Percentiles rank a stretch among this genome's conserved stretches.
phyloP scores from a whole-genome alignment of 2,888 invertebrate genomes.

The Drosophila fulvimacula region DNA sequence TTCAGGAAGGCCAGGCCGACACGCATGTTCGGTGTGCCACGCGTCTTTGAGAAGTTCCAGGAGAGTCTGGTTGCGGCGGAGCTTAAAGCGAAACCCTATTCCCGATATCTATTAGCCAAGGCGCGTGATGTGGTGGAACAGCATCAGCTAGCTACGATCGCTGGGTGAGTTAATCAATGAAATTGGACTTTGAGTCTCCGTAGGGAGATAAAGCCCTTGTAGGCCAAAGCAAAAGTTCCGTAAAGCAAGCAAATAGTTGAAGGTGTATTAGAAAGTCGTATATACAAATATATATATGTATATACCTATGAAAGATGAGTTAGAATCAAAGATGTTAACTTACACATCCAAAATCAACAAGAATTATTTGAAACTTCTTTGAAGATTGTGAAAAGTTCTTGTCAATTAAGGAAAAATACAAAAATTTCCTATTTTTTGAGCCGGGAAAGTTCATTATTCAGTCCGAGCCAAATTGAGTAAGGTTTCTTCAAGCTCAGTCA shows the following conservation, averaged over 20 bases:
- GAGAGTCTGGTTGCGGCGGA: conserved; percentile 92
- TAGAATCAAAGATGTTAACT: too few species aligned
- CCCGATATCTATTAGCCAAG: conserved; percentile 89
- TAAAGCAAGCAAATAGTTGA: too few species aligned
- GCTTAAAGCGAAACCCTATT: conserved; percentile 88
- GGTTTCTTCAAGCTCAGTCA: background rate
- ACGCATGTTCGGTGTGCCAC: conserved; percentile 93
- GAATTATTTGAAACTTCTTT: too few species aligned
- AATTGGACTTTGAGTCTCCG: background rate
- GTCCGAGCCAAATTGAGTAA: background rate
- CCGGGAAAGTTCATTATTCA: background rate
- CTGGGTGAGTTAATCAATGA: conserved; percentile 85
- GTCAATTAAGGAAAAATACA: too few species aligned
- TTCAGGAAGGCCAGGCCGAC: conserved; percentile 92
- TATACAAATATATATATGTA: too few species aligned
- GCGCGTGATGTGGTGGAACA: conserved; percentile 88
- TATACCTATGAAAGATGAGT: too few species aligned
- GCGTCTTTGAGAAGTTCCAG: conserved; percentile 96
- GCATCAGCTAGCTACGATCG: conserved; percentile 87
- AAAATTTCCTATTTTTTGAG: too few species aligned
- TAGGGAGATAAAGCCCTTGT: too few species aligned
- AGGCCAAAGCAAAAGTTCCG: too few species aligned
- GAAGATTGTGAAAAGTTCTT: too few species aligned
- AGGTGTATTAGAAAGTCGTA: too few species aligned
- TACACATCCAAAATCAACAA: too few species aligned